These are phyloP conservation scores for Ophraella communa DNA, from an alignment of 2,888 invertebrate species.

Conservation along the genomic window DNA sequence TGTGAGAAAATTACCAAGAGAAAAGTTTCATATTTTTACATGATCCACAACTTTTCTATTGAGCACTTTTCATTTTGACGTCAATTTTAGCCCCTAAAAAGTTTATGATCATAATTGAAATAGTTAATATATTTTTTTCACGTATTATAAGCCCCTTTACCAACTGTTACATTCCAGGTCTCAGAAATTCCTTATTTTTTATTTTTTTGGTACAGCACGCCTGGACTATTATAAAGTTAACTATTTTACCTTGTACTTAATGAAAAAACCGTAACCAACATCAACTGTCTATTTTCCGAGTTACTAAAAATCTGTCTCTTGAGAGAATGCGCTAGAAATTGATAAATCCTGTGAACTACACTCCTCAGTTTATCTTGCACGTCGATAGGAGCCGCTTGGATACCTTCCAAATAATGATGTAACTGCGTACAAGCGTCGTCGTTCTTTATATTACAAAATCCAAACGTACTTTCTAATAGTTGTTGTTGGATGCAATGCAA, in stretches of 20 bases:
- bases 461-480: constrained; percentile 64
- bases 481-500: constrained; percentile 61
- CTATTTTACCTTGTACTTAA: constrained; percentile 61
- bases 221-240: too few species aligned
- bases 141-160: too few species aligned
- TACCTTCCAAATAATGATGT: constrained; percentile 66
- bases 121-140: too few species aligned
- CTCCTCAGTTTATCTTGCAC: constrained; percentile 63
- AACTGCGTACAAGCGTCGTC: constrained; percentile 59
- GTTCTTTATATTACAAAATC: constrained; percentile 56
- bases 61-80: too few species aligned
- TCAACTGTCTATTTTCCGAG: constrained; percentile 56
- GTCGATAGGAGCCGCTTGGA: constrained; percentile 61
- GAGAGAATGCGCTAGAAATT: constrained; percentile 60
- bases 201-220: too few species aligned
- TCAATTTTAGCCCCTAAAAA: too few species aligned
- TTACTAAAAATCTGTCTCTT: constrained; percentile 47
- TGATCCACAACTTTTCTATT: too few species aligned
- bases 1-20: too few species aligned
- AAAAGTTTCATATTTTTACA: too few species aligned
- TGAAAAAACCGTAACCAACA: constrained; percentile 63
- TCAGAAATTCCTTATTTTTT: too few species aligned
- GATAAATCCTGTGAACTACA: constrained; percentile 64
- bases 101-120: too few species aligned
- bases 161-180: too few species aligned